Base-by-base conservation (phyloP, 2,797 vertebrate species). In the Buphagus erythrorhynchus region DNA sequence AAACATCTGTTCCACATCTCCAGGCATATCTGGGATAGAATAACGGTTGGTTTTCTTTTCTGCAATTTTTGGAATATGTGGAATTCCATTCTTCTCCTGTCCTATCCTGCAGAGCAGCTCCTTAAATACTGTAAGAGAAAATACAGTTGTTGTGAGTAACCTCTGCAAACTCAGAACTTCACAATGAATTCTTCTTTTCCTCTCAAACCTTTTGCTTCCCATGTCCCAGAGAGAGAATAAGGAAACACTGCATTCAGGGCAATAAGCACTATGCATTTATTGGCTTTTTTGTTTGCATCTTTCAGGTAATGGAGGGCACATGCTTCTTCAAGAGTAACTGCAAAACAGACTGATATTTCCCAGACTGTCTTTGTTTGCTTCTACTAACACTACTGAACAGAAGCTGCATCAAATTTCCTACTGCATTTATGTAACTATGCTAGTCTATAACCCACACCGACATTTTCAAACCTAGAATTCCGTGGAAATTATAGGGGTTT, bases 1-100 rank as follows among this genome's bases (percentile, higher is more conserved):
- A 93, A 99, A 99, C 93, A 98, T 97, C 84, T 98, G 98, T 95
- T 99, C 99, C 95, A 99, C 98, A 95, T 99, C 99, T 91, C 98
- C 99, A 16, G 99, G 99, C 78, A 99, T 98, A 97, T 99, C 99
- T 1, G 99, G 98, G 95, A 99, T 99, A 81, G 99, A 99, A 46
- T 99, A 99, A 74, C 99, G 99, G 93, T 99, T 99, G 96, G 98
- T 99, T 90, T 99, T 99, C 97, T 99, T 99, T 96, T 99, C 99
- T 84, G 99, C 99, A 95, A 99, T 99, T 98, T 99, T 99, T 21
- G 99, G 99, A 93, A 99, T 99, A 97, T 99, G 99, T 48, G 99
- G 99, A 49, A 98, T 97, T 24, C 99, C 99, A 18, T 99, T 99
- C 97, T 99, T 99, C 96, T 99, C 99, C 10, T 99, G 99, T 40